A percentile compares a stretch with the other conserved stretches of the same genome.
These are phyloP conservation scores for Drosophila putrida DNA, from an alignment of 2,888 invertebrate genomes.

Conservation along the genomic window DNA sequence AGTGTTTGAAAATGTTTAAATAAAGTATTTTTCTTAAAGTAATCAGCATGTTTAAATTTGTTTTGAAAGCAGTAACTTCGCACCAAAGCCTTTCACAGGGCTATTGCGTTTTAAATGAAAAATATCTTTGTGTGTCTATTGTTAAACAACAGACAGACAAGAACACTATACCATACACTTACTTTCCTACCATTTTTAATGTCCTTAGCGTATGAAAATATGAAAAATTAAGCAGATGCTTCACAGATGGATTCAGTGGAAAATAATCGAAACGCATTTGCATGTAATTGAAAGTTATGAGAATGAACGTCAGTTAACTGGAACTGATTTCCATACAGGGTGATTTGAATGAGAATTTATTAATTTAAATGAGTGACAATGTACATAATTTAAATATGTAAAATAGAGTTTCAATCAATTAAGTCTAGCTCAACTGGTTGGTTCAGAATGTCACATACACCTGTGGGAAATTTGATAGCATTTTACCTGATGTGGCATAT, in stretches of 20 bases:
- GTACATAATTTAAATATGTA: too few species aligned
- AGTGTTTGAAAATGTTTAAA: too few species aligned
- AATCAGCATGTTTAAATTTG: too few species aligned
- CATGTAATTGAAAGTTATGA: constrained; percentile 6
- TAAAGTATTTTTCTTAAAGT: too few species aligned
- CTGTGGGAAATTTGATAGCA: neutral
- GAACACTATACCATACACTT: too few species aligned
- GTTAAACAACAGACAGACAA: too few species aligned
- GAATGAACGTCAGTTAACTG: neutral
- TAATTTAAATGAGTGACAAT: neutral
- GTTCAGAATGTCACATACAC: neutral
- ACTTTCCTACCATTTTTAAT: neutral
- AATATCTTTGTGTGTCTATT: too few species aligned
- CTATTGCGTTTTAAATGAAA: too few species aligned
- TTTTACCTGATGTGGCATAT: constrained; percentile 1
- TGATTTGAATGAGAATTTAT: neutral
- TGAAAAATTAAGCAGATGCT: neutral
- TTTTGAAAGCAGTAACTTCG: too few species aligned
- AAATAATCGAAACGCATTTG: neutral
- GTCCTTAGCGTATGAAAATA: neutral
- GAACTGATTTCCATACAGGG: constrained; percentile 12
- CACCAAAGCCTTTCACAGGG: too few species aligned
- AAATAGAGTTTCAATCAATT: constrained; percentile 4
- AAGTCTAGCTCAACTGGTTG: neutral
- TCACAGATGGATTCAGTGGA: neutral